Conservation (phyloP, 2,113 vertebrate genomes). For the Plotosus lineatus region DNA sequence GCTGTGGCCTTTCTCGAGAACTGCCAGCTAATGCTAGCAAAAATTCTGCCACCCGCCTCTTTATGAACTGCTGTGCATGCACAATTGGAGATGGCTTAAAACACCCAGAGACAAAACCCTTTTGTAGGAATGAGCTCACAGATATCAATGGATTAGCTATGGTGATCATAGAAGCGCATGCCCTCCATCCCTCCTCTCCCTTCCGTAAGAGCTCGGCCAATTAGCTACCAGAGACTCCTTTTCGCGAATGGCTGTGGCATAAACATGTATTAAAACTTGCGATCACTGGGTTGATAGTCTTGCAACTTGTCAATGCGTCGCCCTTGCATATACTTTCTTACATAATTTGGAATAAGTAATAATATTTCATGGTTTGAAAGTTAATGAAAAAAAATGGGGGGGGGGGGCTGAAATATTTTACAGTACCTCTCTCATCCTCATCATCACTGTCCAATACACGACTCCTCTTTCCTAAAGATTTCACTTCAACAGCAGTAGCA, state of each 20-base stretch:
- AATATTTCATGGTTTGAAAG: background rate
- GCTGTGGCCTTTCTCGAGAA: background rate
- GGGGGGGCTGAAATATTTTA: background rate
- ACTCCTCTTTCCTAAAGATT: slow-evolving; percentile 67
- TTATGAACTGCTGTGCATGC: background rate
- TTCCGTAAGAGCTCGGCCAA: no score
- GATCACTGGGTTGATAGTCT: no score
- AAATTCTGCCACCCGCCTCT: background rate
- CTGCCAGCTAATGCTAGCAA: background rate
- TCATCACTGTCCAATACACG: slow-evolving; percentile 74
- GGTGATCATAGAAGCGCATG: no score
- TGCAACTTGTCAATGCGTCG: no score
- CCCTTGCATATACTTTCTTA: background rate
- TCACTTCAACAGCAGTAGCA: slow-evolving; percentile 35
- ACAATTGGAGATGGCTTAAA: no score
- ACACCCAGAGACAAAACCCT: no score
- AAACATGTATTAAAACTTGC: no score
- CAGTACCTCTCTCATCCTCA: slow-evolving; percentile 62
- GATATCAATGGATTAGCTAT: no score
- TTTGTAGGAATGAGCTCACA: no score
- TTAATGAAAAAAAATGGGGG: background rate
- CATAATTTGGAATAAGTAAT: background rate
- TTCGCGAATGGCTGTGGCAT: no score
- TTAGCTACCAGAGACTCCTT: no score
- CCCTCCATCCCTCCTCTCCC: no score